These are phyloP conservation scores for Ptilorrhoa leucosticta DNA, from an alignment of 2,113 vertebrate genomes.

Conservation along the genomic window DNA sequence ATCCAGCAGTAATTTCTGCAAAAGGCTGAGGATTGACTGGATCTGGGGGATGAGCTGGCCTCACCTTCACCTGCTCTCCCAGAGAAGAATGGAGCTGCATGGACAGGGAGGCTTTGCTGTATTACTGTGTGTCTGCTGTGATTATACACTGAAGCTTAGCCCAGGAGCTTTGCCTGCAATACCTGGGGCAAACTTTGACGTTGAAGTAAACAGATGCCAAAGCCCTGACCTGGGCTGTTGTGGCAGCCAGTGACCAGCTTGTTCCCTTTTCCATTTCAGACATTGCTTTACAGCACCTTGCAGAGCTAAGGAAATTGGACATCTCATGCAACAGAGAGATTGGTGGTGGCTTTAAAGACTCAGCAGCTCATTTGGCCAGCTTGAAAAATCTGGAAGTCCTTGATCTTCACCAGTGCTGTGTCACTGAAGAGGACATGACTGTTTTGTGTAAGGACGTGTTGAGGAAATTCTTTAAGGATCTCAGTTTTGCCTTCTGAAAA, in stretches of 20 bases:
- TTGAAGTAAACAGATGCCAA: neutral
- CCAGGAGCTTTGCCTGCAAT: slow-evolving; percentile 13
- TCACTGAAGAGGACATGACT: slow-evolving; percentile 72
- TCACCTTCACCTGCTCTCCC: slow-evolving; percentile 36
- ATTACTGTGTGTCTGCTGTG: neutral
- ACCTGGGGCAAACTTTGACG: neutral
- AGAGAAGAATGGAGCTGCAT: neutral
- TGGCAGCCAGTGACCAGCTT: neutral
- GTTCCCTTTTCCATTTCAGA: slow-evolving; percentile 64
- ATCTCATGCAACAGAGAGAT: slow-evolving; percentile 82
- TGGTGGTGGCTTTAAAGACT: slow-evolving; percentile 72
- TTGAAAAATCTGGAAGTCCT: slow-evolving; percentile 77
- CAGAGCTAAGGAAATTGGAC: slow-evolving; percentile 76
- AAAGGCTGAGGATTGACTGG: neutral
- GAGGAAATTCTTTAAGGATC: neutral
- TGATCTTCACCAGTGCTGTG: slow-evolving; percentile 80
- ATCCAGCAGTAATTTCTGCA: neutral
- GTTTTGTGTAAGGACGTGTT: slow-evolving; percentile 71
- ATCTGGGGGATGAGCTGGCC: neutral
- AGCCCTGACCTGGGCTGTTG: neutral
- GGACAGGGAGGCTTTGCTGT: neutral
- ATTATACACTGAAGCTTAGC: neutral
- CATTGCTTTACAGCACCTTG: slow-evolving; percentile 68
- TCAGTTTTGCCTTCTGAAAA: neutral
- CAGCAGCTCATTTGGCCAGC: slow-evolving; percentile 64